Conservation (phyloP, 92 coral and sea anemone species). For the Montipora capitata region DNA sequence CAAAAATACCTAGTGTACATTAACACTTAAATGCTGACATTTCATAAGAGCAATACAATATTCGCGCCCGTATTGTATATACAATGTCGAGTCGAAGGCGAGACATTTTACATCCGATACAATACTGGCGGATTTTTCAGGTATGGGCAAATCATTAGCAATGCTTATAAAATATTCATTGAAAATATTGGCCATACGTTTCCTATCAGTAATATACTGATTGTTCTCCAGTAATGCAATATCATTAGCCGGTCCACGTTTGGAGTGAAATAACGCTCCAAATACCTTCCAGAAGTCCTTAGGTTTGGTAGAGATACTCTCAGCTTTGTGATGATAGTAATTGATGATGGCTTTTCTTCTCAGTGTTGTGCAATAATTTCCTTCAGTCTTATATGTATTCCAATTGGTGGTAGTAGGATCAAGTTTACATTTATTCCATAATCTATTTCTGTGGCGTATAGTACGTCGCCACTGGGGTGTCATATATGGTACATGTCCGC, state of each 20-base stretch:
- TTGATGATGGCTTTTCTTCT: slow-evolving; percentile 39
- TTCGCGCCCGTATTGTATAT: too few relatives aligned
- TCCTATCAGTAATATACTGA: too few relatives aligned
- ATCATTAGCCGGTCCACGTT: too few relatives aligned
- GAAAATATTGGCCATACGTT: slow-evolving; percentile 5
- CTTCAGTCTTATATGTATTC: slow-evolving; percentile 47
- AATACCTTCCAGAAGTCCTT: slow-evolving; percentile 1
- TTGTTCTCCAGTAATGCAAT: too few relatives aligned
- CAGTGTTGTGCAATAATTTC: background rate
- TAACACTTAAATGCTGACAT: too few relatives aligned
- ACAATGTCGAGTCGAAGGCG: too few relatives aligned
- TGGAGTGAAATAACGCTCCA: background rate
- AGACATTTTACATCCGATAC: too few relatives aligned
- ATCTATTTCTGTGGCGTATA: slow-evolving; percentile 51
- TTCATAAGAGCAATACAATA: too few relatives aligned
- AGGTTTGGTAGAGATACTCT: slow-evolving; percentile 17
- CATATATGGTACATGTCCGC: background rate
- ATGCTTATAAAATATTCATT: slow-evolving; percentile 46
- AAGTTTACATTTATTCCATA: slow-evolving; percentile 38
- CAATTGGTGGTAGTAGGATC: background rate
- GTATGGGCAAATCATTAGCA: slow-evolving; percentile 22
- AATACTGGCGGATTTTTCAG: too few relatives aligned
- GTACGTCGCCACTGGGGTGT: background rate
- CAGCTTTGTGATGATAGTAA: slow-evolving; percentile 30
- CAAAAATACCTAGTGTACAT: too few relatives aligned